Percentiles rank a stretch among this genome's conserved stretches.
These are phyloP conservation scores for Cryptus viduatorius DNA, from an alignment of 2,888 invertebrate genomes.

Conservation along the genomic window DNA sequence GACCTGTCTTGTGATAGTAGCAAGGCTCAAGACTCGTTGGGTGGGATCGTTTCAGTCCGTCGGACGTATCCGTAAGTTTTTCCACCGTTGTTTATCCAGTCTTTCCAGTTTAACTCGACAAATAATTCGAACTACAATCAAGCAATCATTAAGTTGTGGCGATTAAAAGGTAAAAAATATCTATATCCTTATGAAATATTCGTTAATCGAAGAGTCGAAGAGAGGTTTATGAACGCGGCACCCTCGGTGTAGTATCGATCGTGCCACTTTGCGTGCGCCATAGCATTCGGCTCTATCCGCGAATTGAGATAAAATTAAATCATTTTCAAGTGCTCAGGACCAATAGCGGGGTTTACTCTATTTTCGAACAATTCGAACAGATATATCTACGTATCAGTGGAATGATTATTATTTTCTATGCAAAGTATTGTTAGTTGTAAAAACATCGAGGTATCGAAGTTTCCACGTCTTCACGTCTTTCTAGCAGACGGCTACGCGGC, in stretches of 20 bases:
- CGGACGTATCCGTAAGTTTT: conserved; percentile 73
- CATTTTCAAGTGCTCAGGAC: not conserved
- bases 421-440: not conserved
- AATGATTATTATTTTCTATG: conserved; percentile 1
- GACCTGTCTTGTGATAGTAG: conserved; percentile 84
- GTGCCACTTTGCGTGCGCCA: conserved; percentile 76
- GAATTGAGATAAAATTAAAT: conserved; percentile 56
- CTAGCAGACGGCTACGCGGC: conserved; percentile 74
- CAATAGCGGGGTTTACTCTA: conserved; percentile 41
- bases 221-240: conserved; percentile 29
- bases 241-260: conserved; percentile 76
- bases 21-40: conserved; percentile 77
- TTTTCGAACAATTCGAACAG: conserved; percentile 35
- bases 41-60: conserved; percentile 76
- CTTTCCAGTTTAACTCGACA: not conserved
- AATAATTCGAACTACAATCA: not conserved
- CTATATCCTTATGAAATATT: not conserved
- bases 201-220: not conserved
- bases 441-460: not conserved
- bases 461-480: conserved; percentile 33
- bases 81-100: conserved; percentile 44
- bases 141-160: not conserved
- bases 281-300: conserved; percentile 65
- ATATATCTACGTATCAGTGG: not conserved
- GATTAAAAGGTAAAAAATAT: not conserved